Evolutionary conservation across 2,888 invertebrate species (phyloP), one percentile per base, ranked within the genome.

Genomic region (Acanthococcus lagerstroemiae): DNA sequence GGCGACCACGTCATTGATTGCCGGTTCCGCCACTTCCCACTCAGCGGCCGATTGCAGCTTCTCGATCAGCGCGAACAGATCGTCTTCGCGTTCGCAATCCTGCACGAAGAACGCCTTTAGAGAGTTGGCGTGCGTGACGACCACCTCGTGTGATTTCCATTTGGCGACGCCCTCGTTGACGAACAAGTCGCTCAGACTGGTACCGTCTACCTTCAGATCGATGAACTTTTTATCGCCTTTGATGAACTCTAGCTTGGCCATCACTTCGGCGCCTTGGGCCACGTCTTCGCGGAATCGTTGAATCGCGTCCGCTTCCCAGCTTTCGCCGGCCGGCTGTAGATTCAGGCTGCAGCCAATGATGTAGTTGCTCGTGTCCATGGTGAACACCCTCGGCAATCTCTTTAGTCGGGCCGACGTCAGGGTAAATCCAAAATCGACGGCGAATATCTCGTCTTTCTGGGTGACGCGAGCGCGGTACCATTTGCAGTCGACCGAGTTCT

Each of bases 381-480:
- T 1, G 86, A 78, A 65, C 83, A 81, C 25, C 81, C 79, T 0
- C 2, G 67, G 66, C 25, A 70, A 66, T 17, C 71, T 60, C 2
- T 77, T 74, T 3, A 74, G 77, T 66, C 71, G 75, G 0, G 78
- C 67, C 0, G 88, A 72, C 4, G 76, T 75, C 75, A 88, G 87
- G 0, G 77, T 75, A 73, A 87, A 86, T 45, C 88, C 89, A 69
- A 87, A 88, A 74, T 89, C 89, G 0, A 84, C 74, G 73, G 81
- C 87, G 2, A 72, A 69, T 0, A 79, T 15, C 4, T 30, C 27
- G 30, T 63, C 22, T 24, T 27, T 27, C 2, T 25, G 5, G 17
- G 78, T 44, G 21, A 87, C 79, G 68, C 78, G 80, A 3, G 81
- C 85, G 54, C 88, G 80, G 82, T 96, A 96, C 95, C 96, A 97